phyloP scores from a whole-genome alignment of 2,888 invertebrate genomes.

The Rosalia funebris region DNA sequence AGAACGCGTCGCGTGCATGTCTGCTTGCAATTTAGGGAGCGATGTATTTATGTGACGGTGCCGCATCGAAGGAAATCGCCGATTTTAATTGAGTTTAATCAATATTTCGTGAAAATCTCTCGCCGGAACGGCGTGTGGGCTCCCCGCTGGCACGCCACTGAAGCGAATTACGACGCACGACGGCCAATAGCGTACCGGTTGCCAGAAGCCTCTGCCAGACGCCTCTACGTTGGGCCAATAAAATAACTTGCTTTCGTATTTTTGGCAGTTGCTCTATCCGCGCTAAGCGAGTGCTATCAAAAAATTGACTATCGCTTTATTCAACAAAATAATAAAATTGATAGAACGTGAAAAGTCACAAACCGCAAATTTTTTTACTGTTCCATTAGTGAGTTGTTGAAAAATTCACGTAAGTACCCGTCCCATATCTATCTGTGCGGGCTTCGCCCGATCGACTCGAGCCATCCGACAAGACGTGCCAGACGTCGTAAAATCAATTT shows the following conservation, averaged over 20 bases:
- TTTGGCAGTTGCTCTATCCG: slow-evolving; percentile 57
- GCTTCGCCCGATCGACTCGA: slow-evolving; percentile 21
- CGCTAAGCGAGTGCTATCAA: slow-evolving; percentile 54
- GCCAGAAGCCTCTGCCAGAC: slow-evolving; percentile 65
- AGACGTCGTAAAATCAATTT: slow-evolving; percentile 53
- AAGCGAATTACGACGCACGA: slow-evolving; percentile 26
- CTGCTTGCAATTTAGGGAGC: slow-evolving; percentile 13
- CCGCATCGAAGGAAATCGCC: slow-evolving; percentile 1
- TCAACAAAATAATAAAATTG: slow-evolving; percentile 58
- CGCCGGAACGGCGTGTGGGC: slow-evolving; percentile 9
- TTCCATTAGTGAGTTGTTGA: slow-evolving; percentile 52
- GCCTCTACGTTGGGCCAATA: slow-evolving; percentile 57
- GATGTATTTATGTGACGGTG: slow-evolving; percentile 7
- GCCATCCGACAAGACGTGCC: slow-evolving; percentile 21
- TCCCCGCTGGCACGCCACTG: slow-evolving; percentile 43
- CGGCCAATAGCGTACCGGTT: slow-evolving; percentile 46
- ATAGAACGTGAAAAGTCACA: slow-evolving; percentile 54
- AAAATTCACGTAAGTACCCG: slow-evolving; percentile 63
- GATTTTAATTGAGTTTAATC: slow-evolving; percentile 19
- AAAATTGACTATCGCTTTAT: slow-evolving; percentile 62
- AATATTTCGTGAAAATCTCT: slow-evolving; percentile 21
- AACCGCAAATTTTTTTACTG: slow-evolving; percentile 46
- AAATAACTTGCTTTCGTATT: slow-evolving; percentile 49
- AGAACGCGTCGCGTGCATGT: slow-evolving; percentile 16
- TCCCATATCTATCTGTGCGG: slow-evolving; percentile 19